These are phyloP conservation scores for Xanthia icteritia DNA, from an alignment of 2,888 invertebrate genomes.

Conservation along the genomic window DNA sequence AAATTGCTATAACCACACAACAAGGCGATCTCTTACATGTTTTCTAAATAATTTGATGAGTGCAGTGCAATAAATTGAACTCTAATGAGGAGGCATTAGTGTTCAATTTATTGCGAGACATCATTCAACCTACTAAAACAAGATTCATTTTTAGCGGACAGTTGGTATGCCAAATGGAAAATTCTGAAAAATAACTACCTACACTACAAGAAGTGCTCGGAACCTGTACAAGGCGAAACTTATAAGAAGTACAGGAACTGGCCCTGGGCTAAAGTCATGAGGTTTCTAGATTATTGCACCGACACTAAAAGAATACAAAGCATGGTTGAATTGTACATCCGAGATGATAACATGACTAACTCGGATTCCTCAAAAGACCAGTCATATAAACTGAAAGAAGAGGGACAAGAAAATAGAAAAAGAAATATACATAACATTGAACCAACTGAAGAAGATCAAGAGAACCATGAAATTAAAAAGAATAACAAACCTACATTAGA, in stretches of 20 bases:
- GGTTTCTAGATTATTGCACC: too few relatives aligned
- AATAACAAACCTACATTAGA: background rate
- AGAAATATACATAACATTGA: background rate
- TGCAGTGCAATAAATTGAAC: too few relatives aligned
- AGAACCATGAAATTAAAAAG: background rate
- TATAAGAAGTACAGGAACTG: too few relatives aligned
- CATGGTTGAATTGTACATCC: background rate
- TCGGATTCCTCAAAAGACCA: background rate
- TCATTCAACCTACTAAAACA: background rate
- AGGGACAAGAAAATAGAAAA: constrained; percentile 1
- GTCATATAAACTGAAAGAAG: background rate
- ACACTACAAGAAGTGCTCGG: too few relatives aligned
- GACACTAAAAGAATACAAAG: background rate
- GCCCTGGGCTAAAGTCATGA: too few relatives aligned
- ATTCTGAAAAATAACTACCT: too few relatives aligned
- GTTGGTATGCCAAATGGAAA: too few relatives aligned
- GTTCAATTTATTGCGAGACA: too few relatives aligned
- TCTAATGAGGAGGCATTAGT: too few relatives aligned
- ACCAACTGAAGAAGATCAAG: constrained; percentile 1
- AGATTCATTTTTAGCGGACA: background rate
- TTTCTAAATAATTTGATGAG: background rate
- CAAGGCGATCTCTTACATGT: background rate
- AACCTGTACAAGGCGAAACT: too few relatives aligned
- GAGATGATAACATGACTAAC: background rate
- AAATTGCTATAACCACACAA: background rate